These are phyloP conservation scores for Pachyuromys duprasi DNA, from an alignment of 2,797 vertebrate species.

Conservation along the genomic window DNA sequence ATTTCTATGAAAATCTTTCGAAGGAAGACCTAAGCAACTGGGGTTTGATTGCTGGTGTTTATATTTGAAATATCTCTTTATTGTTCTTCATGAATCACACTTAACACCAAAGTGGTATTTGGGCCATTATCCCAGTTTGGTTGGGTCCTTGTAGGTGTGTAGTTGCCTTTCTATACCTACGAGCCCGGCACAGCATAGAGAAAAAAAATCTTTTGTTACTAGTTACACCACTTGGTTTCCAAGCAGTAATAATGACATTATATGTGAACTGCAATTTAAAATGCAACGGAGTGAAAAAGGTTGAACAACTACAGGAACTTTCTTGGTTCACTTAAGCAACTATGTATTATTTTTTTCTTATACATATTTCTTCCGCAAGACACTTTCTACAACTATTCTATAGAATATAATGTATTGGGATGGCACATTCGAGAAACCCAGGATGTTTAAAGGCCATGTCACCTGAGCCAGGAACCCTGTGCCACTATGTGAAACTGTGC, in stretches of 20 bases:
- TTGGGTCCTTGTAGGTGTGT: not conserved
- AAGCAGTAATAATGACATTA: not conserved
- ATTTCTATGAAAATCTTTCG: constrained; percentile 31
- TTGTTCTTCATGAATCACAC: constrained; percentile 13
- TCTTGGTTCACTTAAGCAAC: constrained; percentile 15
- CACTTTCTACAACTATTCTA: not conserved
- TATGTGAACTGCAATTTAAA: not conserved
- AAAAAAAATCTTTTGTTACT: not conserved
- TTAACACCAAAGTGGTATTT: constrained; percentile 11
- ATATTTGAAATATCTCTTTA: constrained; percentile 42
- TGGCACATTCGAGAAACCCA: constrained; percentile 32
- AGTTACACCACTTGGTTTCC: not conserved
- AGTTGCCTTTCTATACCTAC: not conserved
- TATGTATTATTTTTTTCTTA: constrained; percentile 7
- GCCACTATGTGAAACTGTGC: constrained; percentile 38
- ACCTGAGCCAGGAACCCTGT: constrained; percentile 48
- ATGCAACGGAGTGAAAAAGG: not conserved
- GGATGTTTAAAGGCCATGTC: constrained; percentile 55
- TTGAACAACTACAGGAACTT: constrained; percentile 37
- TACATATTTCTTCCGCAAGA: constrained; percentile 50
- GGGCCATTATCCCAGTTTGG: not conserved
- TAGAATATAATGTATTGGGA: not conserved
- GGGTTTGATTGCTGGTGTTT: constrained; percentile 1
- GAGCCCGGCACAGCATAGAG: not conserved
- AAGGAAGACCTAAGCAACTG: constrained; percentile 20